Evolutionary conservation across 2,888 invertebrate genomes (phyloP).

Genomic region (Cerceris rybyensis): DNA sequence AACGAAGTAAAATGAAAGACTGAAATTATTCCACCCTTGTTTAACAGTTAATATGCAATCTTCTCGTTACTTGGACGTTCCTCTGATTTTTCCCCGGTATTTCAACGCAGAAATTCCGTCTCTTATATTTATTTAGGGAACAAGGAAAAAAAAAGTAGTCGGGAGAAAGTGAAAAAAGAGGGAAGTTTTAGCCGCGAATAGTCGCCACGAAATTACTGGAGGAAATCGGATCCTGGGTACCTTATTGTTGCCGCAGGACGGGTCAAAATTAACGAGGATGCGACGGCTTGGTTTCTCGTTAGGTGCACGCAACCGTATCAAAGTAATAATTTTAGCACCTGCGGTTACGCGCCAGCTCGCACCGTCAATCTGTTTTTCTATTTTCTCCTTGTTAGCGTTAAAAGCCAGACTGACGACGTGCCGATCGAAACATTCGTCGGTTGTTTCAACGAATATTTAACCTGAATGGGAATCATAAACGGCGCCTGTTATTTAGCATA

Average conservation of each 20-base stretch:
- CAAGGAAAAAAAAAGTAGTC: background rate
- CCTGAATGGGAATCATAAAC: too few species aligned
- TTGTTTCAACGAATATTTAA: background rate
- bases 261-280: constrained; percentile 34
- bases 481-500: too few species aligned
- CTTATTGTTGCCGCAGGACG: constrained; percentile 27
- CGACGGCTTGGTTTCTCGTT: constrained; percentile 11
- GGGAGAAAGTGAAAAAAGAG: background rate
- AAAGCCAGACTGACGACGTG: background rate
- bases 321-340: constrained; percentile 24
- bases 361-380: constrained; percentile 15
- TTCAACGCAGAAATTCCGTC: background rate
- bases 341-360: constrained; percentile 18
- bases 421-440: background rate
- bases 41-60: constrained; percentile 1
- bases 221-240: constrained; percentile 29
- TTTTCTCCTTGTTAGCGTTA: constrained; percentile 1
- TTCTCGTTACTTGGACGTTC: background rate
- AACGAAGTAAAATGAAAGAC: background rate
- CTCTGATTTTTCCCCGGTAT: background rate
- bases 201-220: constrained; percentile 23
- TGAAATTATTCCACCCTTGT: background rate
- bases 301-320: constrained; percentile 17
- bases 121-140: constrained; percentile 9
- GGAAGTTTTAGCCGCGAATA: constrained; percentile 8